Percentiles rank a stretch among this genome's conserved stretches.
Evolutionary conservation across 2,113 vertebrate species (phyloP).

Genomic region (Callionymus lyra): DNA sequence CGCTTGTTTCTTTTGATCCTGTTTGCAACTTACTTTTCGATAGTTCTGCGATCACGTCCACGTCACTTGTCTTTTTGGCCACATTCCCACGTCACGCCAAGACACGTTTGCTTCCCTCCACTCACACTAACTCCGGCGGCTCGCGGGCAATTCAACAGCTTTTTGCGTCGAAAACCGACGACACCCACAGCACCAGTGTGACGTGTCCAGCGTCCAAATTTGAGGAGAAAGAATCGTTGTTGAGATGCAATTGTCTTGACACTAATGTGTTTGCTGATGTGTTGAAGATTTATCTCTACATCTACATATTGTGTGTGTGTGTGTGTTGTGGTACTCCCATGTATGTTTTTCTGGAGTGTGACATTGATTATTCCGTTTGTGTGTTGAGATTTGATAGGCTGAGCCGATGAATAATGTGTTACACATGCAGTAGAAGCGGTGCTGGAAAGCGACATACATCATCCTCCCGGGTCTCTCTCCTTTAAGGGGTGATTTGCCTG

Average conservation of each 20-base stretch:
- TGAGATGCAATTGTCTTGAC: neutral
- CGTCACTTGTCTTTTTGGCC: too few species aligned
- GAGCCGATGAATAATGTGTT: conserved; percentile 28
- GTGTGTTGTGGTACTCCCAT: neutral
- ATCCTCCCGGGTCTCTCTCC: conserved; percentile 36
- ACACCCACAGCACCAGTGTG: conserved; percentile 1
- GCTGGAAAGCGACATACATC: conserved; percentile 17
- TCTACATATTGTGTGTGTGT: neutral
- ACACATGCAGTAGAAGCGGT: conserved; percentile 12
- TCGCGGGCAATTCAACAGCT: too few species aligned
- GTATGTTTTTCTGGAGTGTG: conserved; percentile 12
- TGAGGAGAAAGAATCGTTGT: neutral
- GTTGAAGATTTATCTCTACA: too few species aligned
- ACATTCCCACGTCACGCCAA: too few species aligned
- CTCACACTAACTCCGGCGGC: too few species aligned
- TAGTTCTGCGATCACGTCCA: too few species aligned
- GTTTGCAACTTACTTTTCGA: too few species aligned
- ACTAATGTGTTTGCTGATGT: too few species aligned
- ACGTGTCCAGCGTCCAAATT: neutral
- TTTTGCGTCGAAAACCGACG: too few species aligned
- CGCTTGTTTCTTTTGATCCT: too few species aligned
- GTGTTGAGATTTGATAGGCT: conserved; percentile 21
- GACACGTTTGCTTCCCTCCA: too few species aligned
- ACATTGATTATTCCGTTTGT: conserved; percentile 46
- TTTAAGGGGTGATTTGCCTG: conserved; percentile 59